Evolutionary conservation across 2,888 invertebrate genomes (phyloP).

Genomic region (Adela reaumurella): DNA sequence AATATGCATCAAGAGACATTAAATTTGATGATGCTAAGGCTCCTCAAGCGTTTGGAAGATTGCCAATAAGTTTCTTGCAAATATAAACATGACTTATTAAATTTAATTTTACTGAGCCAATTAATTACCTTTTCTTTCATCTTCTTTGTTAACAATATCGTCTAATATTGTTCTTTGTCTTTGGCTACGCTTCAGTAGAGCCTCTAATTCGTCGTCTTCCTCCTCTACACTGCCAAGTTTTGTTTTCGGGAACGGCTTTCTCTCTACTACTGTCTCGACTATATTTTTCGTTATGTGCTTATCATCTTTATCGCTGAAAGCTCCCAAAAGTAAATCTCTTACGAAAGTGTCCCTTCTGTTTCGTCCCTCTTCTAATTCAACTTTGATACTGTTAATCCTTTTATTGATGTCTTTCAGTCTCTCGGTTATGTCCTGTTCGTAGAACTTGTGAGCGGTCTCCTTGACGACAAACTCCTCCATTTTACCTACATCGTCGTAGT

Average conservation of each 20-base stretch:
- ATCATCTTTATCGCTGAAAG: constrained; percentile 22
- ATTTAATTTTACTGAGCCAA: constrained; percentile 22
- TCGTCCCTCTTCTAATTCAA: constrained; percentile 34
- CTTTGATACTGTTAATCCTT: constrained; percentile 28
- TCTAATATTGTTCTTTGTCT: constrained; percentile 68
- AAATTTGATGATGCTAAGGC: too few relatives aligned
- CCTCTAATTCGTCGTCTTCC: constrained; percentile 61
- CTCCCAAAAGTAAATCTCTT: constrained; percentile 40
- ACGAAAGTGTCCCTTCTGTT: constrained; percentile 28
- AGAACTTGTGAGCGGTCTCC: constrained; percentile 40
- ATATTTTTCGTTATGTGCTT: constrained; percentile 41
- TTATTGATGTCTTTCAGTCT: constrained; percentile 43
- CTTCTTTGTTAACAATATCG: constrained; percentile 63
- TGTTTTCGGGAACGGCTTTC: constrained; percentile 25
- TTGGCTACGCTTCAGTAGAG: constrained; percentile 61
- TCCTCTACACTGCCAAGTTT: constrained; percentile 40
- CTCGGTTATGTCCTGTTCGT: constrained; percentile 47
- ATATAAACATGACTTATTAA: neutral
- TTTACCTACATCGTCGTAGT: constrained; percentile 29
- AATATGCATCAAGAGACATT: constrained; percentile 2
- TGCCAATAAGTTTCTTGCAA: too few relatives aligned
- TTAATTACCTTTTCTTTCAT: constrained; percentile 52
- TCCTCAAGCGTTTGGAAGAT: too few relatives aligned
- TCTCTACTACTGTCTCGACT: constrained; percentile 35
- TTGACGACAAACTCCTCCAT: constrained; percentile 34